Evolutionary conservation across 1,140 invertebrate genomes (phyloP).

Genomic region (Paraescarpia echinospica): DNA sequence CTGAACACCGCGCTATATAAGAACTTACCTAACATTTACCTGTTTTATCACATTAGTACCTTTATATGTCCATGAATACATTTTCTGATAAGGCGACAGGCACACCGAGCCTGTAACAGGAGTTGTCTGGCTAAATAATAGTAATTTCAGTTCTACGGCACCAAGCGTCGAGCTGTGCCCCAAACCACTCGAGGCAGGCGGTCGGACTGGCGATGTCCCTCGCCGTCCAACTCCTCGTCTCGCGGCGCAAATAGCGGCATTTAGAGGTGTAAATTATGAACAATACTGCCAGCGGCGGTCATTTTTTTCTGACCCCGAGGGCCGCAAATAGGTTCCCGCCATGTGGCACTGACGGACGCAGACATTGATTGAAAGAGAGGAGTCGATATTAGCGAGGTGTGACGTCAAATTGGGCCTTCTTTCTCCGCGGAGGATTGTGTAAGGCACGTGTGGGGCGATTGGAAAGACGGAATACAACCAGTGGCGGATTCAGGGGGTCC

Average conservation of each 20-base stretch:
- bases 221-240: background rate
- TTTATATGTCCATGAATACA: too few relatives aligned
- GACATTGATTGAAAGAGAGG: background rate
- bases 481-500: too few relatives aligned
- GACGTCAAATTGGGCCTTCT: background rate
- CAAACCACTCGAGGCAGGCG: background rate
- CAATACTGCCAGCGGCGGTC: background rate
- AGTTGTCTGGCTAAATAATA: too few relatives aligned
- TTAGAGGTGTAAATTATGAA: constrained; percentile 1
- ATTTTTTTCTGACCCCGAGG: background rate
- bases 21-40: too few relatives aligned
- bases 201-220: background rate
- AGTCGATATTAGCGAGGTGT: background rate
- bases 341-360: background rate
- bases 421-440: background rate
- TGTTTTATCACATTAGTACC: too few relatives aligned
- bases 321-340: background rate
- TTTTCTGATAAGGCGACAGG: too few relatives aligned
- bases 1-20: too few relatives aligned
- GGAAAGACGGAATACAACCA: background rate
- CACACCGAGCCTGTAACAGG: too few relatives aligned
- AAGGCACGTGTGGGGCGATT: background rate
- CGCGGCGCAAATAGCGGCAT: background rate
- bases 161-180: too few relatives aligned
- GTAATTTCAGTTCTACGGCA: too few relatives aligned